These are phyloP conservation scores for Dexiosoma caninum DNA, from an alignment of 2,888 invertebrate species.

Conservation along the genomic window DNA sequence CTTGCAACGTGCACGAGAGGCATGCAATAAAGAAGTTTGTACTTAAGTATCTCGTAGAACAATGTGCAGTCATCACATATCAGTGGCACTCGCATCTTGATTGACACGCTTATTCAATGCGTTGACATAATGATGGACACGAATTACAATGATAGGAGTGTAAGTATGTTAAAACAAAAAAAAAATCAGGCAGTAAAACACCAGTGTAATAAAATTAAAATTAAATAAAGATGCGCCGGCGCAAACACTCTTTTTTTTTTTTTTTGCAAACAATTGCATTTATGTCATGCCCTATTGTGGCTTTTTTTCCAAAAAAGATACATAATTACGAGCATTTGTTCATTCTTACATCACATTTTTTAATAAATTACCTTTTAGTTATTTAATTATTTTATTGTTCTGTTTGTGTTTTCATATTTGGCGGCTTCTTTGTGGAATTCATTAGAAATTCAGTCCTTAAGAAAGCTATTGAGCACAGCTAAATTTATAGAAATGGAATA, in stretches of 20 bases:
- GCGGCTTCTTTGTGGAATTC: slow-evolving; percentile 15
- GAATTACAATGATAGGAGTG: slow-evolving; percentile 52
- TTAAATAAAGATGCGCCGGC: slow-evolving; percentile 56
- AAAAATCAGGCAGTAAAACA: neutral
- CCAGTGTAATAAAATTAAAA: slow-evolving; percentile 1
- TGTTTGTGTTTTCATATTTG: neutral
- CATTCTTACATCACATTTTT: too few species aligned
- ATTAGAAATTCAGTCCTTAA: too few species aligned
- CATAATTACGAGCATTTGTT: too few species aligned
- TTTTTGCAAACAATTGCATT: slow-evolving; percentile 7
- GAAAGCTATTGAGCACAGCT: too few species aligned
- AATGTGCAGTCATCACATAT: slow-evolving; percentile 64
- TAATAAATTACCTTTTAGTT: neutral
- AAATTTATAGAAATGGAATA: too few species aligned
- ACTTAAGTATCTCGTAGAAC: slow-evolving; percentile 35
- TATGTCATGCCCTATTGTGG: slow-evolving; percentile 9
- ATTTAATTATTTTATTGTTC: neutral
- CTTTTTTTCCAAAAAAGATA: neutral
- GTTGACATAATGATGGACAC: slow-evolving; percentile 78
- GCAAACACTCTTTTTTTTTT: slow-evolving; percentile 56
- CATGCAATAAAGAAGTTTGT: slow-evolving; percentile 25
- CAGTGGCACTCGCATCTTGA: slow-evolving; percentile 76
- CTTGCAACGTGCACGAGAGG: neutral
- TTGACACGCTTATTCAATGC: slow-evolving; percentile 78
- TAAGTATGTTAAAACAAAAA: slow-evolving; percentile 7